Evolutionary conservation across 2,797 vertebrate species (phyloP).

Genomic region (Fratercula arctica): DNA sequence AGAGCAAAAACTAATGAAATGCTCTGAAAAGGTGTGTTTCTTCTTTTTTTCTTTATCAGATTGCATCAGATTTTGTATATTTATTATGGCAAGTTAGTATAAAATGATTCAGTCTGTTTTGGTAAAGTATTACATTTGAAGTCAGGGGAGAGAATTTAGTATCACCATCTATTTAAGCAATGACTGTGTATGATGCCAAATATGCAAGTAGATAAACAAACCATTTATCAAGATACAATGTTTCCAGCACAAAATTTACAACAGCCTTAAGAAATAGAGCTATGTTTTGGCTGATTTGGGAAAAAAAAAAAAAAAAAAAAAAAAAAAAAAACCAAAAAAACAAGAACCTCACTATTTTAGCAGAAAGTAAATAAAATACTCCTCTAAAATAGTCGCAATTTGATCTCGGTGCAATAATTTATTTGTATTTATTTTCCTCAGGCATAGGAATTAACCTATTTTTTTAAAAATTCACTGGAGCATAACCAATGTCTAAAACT

Average conservation of each 20-base stretch:
- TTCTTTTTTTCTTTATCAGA: background rate
- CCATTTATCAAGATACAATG: background rate
- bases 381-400: background rate
- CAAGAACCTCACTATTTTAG: background rate
- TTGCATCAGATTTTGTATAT: background rate
- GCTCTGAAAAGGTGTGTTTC: background rate
- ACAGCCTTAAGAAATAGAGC: background rate
- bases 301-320: too few relatives aligned
- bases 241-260: background rate
- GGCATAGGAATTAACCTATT: background rate
- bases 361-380: background rate
- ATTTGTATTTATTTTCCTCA: background rate
- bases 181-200: background rate
- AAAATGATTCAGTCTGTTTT: background rate
- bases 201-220: conserved; percentile 33
- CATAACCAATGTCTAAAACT: background rate
- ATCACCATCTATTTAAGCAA: background rate
- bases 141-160: background rate
- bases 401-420: background rate
- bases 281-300: background rate
- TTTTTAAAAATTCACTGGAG: background rate
- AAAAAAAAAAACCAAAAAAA: background rate
- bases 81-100: background rate
- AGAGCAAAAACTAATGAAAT: background rate
- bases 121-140: background rate